A percentile compares a stretch with the other conserved stretches of the same genome.
These are phyloP conservation scores for Trichosurus vulpecula DNA, from an alignment of 2,797 vertebrate species.

Conservation along the genomic window DNA sequence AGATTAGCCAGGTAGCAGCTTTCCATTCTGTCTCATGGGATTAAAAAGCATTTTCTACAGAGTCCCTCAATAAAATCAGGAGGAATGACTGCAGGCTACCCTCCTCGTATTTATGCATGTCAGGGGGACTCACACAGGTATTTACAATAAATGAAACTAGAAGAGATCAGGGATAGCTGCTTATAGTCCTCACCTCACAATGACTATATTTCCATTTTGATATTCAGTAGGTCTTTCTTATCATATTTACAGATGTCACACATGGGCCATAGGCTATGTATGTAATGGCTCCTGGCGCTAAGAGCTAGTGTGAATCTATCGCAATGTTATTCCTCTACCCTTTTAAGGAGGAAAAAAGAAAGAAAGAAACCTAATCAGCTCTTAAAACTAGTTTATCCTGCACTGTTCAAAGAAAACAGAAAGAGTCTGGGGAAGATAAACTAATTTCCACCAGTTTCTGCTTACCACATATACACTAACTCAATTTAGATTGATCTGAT, in stretches of 20 bases:
- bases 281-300: conserved; percentile 76
- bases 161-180: conserved; percentile 36
- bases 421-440: conserved; percentile 85
- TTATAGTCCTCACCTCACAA: conserved; percentile 55
- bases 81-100: conserved; percentile 3
- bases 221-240: conserved; percentile 68
- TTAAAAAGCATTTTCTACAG: conserved; percentile 53
- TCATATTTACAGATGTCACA: conserved; percentile 73
- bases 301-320: conserved; percentile 72
- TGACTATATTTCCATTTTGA: conserved; percentile 64
- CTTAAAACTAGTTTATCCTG: conserved; percentile 86
- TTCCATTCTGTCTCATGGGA: conserved; percentile 27
- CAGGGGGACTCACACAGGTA: conserved; percentile 47
- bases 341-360: conserved; percentile 71
- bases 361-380: conserved; percentile 83
- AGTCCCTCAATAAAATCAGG: conserved; percentile 56
- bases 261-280: conserved; percentile 63
- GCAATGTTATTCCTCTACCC: conserved; percentile 68
- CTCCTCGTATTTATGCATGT: background rate
- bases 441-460: conserved; percentile 88
- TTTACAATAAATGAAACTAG: conserved; percentile 68
- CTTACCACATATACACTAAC: conserved; percentile 85
- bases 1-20: conserved; percentile 17
- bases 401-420: conserved; percentile 83
- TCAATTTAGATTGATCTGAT: conserved; percentile 87